Evolutionary conservation across 2,113 vertebrate species (phyloP).

Genomic region (Ochotona curzoniae): DNA sequence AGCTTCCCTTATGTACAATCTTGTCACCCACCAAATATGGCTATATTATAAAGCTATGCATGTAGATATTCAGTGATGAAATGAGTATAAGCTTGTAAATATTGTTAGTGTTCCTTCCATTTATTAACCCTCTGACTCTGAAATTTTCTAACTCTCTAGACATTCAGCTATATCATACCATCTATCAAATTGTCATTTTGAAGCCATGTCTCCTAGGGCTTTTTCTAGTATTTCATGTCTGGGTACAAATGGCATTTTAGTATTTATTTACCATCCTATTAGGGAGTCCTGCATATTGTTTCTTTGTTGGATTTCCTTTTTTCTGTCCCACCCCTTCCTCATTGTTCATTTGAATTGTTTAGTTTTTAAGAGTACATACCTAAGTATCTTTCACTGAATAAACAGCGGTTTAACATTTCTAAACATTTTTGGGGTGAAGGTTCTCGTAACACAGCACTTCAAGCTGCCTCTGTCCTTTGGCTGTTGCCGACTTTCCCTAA

Average conservation of each 20-base stretch:
- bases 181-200: not conserved
- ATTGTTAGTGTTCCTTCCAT: not conserved
- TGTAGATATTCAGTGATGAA: not conserved
- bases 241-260: not conserved
- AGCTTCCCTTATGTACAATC: not conserved
- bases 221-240: not conserved
- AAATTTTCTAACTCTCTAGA: not conserved
- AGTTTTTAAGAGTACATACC: not conserved
- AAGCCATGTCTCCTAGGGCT: not conserved
- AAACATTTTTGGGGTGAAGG: not conserved
- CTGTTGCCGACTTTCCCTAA: too few relatives aligned
- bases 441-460: too few relatives aligned
- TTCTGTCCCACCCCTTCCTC: not conserved
- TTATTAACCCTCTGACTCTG: not conserved
- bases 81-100: not conserved
- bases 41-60: conserved; percentile 61
- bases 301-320: not conserved
- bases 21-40: not conserved
- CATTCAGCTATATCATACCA: not conserved
- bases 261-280: not conserved
- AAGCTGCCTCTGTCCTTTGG: too few relatives aligned
- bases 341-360: not conserved
- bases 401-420: not conserved
- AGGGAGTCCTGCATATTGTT: not conserved
- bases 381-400: not conserved